Percentiles rank a stretch among this genome's conserved stretches.
phyloP scores from a whole-genome alignment of 2,888 invertebrate genomes.

The Dorcus hopei region DNA sequence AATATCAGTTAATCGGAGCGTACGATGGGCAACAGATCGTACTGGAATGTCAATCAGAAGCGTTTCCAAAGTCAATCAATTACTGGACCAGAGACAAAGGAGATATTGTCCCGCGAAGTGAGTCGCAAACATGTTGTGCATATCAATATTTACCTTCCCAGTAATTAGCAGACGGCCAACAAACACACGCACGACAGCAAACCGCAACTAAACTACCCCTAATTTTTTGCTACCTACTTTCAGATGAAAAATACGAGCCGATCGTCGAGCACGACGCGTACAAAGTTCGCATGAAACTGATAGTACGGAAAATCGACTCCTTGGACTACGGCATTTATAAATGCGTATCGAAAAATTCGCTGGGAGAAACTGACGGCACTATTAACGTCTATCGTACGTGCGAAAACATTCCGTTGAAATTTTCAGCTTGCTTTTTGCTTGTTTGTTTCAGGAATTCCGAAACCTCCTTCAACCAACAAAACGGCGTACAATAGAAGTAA shows the following conservation, averaged over 20 bases:
- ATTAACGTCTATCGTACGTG: constrained; percentile 70
- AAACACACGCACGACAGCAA: neutral
- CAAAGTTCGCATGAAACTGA: constrained; percentile 69
- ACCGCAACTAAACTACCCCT: neutral
- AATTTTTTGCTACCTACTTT: neutral
- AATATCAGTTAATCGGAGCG: constrained; percentile 64
- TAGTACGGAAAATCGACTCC: constrained; percentile 57
- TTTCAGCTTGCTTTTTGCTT: constrained; percentile 1
- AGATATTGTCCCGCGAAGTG: constrained; percentile 60
- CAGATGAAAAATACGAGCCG: constrained; percentile 55
- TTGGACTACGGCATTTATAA: constrained; percentile 66
- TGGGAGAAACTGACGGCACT: constrained; percentile 70
- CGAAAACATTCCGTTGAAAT: neutral
- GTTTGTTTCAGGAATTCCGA: constrained; percentile 28
- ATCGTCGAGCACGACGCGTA: constrained; percentile 66
- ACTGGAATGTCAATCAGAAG: constrained; percentile 66
- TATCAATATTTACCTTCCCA: neutral
- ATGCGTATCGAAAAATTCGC: constrained; percentile 71
- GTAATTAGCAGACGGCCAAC: neutral
- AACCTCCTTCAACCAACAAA: constrained; percentile 23
- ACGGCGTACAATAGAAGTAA: constrained; percentile 26
- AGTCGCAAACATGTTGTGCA: constrained; percentile 29
- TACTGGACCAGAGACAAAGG: constrained; percentile 66
- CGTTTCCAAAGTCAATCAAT: constrained; percentile 64
- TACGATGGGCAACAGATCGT: constrained; percentile 60